Conservation (phyloP, 2,113 vertebrate species). For the Ramphastos sulfuratus region DNA sequence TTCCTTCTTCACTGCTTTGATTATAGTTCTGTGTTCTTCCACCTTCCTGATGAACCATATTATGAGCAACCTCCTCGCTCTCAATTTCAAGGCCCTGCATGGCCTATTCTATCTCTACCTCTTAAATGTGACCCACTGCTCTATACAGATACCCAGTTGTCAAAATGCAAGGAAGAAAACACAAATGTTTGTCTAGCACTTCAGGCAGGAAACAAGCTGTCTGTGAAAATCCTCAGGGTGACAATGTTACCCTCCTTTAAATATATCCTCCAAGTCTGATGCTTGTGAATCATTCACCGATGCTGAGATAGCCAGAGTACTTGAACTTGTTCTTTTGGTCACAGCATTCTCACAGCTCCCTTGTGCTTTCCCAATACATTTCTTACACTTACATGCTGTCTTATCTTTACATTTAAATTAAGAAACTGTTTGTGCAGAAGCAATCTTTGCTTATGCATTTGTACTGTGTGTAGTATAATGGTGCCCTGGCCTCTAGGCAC, state of each 20-base stretch:
- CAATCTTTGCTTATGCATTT: constrained; percentile 36
- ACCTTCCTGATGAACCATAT: neutral
- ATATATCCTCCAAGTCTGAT: neutral
- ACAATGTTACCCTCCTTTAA: neutral
- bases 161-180: neutral
- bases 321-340: constrained; percentile 16
- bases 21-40: neutral
- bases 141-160: neutral
- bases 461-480: neutral
- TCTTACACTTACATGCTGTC: neutral
- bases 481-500: constrained; percentile 33
- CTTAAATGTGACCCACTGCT: neutral
- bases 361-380: constrained; percentile 22
- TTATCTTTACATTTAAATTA: constrained; percentile 55
- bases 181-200: neutral
- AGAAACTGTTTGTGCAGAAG: constrained; percentile 37
- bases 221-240: neutral
- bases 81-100: neutral
- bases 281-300: neutral
- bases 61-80: neutral
- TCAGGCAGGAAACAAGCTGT: neutral
- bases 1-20: neutral
- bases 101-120: neutral
- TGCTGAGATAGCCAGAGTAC: neutral
- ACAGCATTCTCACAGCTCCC: constrained; percentile 23